Evolutionary conservation across 2,797 vertebrate genomes (phyloP), one percentile per base, ranked within the genome.

Genomic region (Catharus ustulatus): DNA sequence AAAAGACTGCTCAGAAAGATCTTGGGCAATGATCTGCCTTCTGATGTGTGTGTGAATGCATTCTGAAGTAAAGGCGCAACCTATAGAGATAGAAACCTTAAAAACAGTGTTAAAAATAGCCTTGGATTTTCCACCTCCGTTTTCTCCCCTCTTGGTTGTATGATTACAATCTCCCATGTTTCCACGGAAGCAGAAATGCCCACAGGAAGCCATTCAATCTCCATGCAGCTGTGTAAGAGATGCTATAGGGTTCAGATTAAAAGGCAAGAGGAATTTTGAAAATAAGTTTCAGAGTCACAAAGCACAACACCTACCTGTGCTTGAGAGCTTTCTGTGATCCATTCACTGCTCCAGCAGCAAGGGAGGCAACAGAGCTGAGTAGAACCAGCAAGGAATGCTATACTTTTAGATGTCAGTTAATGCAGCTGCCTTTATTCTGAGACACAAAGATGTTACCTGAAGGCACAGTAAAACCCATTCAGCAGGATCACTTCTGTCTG

Each of bases 361-460:
- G 27, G 23, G 15, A 17, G 15, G 49, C 40, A 48, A 23, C 7
- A 32, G 29, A 49, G 42, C 10, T 0, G 0, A 21, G 88, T 4
- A 72, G 46, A 73, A 38, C 1, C 62, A 71, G 48, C 1, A 2
- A 54, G n/a, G 18, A 71, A 26, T 13, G 36, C 22, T 72, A 57
- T 12, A 26, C 0, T 5, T 67, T 76, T 26, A 42, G 62, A 43
- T 74, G 63, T 24, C 52, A 75, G 77, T 92, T 93, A 64, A 88
- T 40, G 79, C 36, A 71, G 11, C 48, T 84, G 45, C 17, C 36
- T 92, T 78, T 81, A 68, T 58, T 91, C 59, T 74, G 45, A 94
- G 71, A 63, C 42, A 63, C 18, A 82, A 69, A 42, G 42, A 13
- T 38, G 93, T 96, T 87, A 96, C 84, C 91, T 95, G 87, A 78